Base-by-base conservation (phyloP, 2,113 vertebrate genomes). In the Osmerus mordax region DNA sequence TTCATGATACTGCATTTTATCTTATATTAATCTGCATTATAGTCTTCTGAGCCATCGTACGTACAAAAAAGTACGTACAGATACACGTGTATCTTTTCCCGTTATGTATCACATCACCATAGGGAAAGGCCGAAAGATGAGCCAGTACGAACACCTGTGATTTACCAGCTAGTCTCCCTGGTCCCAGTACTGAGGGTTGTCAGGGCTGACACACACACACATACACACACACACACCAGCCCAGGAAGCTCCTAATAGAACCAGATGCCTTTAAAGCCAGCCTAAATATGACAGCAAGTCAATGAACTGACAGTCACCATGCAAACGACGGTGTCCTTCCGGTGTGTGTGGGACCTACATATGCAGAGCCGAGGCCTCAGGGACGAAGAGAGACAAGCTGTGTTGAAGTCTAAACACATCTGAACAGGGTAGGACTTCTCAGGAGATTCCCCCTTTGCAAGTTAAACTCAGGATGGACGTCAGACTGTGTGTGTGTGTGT, bases 261-360 rank as follows among this genome's bases (percentile, higher is more conserved):
- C 32, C 32, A 32, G 3, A 32, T 32, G 32, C 32, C 32, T 32
- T 32, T 32, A 3, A 79, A 71, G 36, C 67, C 63, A n/a, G 67
- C 41, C 64, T 70, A 69, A 73, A 73, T 75, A 55, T 82, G 81
- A 87, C 83, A 87, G 83, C 68, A 82, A 76, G 80, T 78, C 83
- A 79, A 85, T 85, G 15, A 13, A 29, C 11, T 21, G 63, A 58
- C 62, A 58, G 60, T 53, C 66, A 56, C 62, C n/a, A 65, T 63
- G 72, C 52, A 64, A 64, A 69, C 82, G 81, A 85, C 79, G 81
- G 79, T 61, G 7, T 56, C 76, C 73, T 70, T 41, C 66, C 65
- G 55, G 63, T 71, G 63, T 79, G 75, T 85, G 78, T 87, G 82
- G 23, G 23, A 13, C 60, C 14, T 25, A 25, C 13, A 76, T 82